Conservation (phyloP, 1,140 invertebrate species). For the Ridgeia piscesae region DNA sequence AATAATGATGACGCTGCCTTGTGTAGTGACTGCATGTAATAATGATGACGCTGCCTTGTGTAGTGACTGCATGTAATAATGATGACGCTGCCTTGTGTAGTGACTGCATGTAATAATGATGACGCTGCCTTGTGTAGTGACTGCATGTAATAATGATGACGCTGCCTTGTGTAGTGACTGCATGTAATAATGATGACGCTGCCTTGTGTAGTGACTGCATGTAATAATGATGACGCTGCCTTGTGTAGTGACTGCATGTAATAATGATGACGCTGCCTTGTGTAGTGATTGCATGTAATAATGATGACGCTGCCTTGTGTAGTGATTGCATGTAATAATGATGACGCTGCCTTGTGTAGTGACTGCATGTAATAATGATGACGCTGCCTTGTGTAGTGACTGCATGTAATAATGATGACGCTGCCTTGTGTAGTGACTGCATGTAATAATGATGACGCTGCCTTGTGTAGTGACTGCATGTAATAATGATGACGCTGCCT, state of each 20-base stretch:
- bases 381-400: background rate
- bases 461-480: background rate
- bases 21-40: background rate
- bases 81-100: too few species aligned
- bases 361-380: background rate
- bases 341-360: background rate
- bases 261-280: background rate
- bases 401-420: background rate
- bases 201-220: background rate
- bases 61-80: background rate
- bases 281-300: too few species aligned
- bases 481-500: background rate
- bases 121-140: background rate
- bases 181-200: background rate
- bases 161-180: background rate
- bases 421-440: background rate
- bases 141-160: background rate
- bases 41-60: background rate
- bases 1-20: too few species aligned
- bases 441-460: background rate
- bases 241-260: background rate
- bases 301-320: too few species aligned
- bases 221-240: background rate
- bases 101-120: background rate
- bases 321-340: too few species aligned